Percentiles rank a stretch among this genome's conserved stretches.
These are phyloP conservation scores for Calliphora vicina DNA, from an alignment of 1,140 invertebrate species.

Conservation along the genomic window DNA sequence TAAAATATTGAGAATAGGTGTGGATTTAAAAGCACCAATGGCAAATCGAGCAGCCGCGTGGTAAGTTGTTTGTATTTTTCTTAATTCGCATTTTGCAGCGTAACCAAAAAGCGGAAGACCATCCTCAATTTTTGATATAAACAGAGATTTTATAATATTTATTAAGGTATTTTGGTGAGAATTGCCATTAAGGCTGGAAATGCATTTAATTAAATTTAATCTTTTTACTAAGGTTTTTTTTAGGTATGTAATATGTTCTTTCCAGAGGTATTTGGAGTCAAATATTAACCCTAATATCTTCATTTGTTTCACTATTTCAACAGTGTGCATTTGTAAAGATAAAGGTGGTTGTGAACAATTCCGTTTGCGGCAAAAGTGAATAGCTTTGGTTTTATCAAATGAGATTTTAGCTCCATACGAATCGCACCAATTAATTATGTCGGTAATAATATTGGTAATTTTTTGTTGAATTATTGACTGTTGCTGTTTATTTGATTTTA, in stretches of 20 bases:
- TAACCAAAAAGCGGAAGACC: slow-evolving; percentile 33
- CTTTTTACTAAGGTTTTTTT: background rate
- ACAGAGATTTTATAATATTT: slow-evolving; percentile 34
- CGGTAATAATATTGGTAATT: slow-evolving; percentile 34
- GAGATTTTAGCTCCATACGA: slow-evolving; percentile 38
- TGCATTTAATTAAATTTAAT: slow-evolving; percentile 43
- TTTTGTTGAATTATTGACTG: slow-evolving; percentile 37
- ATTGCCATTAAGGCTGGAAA: slow-evolving; percentile 39
- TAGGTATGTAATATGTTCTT: slow-evolving; percentile 36
- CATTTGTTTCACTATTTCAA: slow-evolving; percentile 28
- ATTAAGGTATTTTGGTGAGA: slow-evolving; percentile 35
- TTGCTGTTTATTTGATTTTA: slow-evolving; percentile 36
- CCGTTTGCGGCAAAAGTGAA: slow-evolving; percentile 39
- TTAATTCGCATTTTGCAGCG: background rate
- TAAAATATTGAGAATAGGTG: slow-evolving; percentile 12
- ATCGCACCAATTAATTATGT: slow-evolving; percentile 38
- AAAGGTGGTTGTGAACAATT: slow-evolving; percentile 31
- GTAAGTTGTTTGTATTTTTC: slow-evolving; percentile 17
- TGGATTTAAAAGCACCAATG: slow-evolving; percentile 22
- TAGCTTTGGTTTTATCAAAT: slow-evolving; percentile 37
- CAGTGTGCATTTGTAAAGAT: slow-evolving; percentile 37
- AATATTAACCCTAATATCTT: slow-evolving; percentile 41
- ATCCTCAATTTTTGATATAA: slow-evolving; percentile 39
- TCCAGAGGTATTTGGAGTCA: slow-evolving; percentile 42
- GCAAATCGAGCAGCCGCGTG: slow-evolving; percentile 7